Evolutionary conservation across 1,140 invertebrate species (phyloP).

Genomic region (Zophobas atratus): DNA sequence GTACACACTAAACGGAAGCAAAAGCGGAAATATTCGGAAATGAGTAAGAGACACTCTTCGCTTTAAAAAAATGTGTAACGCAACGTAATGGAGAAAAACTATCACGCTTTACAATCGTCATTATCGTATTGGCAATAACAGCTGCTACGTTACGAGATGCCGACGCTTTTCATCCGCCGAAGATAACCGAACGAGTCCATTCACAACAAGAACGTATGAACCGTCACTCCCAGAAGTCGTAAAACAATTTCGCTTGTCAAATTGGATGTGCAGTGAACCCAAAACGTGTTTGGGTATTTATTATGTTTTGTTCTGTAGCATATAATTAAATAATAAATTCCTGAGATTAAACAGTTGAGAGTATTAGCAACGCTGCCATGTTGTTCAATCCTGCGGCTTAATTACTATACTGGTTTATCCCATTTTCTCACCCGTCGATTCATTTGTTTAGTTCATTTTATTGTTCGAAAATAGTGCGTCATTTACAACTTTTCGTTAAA

Average conservation of each 20-base stretch:
- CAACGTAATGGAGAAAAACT: too few relatives aligned
- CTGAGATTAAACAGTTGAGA: too few relatives aligned
- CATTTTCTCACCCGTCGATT: background rate
- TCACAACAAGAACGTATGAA: background rate
- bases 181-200: background rate
- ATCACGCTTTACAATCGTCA: too few relatives aligned
- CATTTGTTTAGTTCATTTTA: background rate
- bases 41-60: background rate
- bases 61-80: too few relatives aligned
- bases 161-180: background rate
- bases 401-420: background rate
- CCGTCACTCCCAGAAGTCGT: constrained; percentile 27
- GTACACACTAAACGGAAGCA: background rate
- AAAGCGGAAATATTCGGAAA: background rate
- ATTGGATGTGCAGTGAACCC: constrained; percentile 34
- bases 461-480: background rate
- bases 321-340: too few relatives aligned
- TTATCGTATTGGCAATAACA: background rate
- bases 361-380: too few relatives aligned
- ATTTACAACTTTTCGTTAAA: background rate
- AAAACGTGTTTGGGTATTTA: constrained; percentile 2
- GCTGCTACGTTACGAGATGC: background rate
- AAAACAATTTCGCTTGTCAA: constrained; percentile 41
- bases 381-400: background rate
- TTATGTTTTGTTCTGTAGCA: background rate